A percentile compares a stretch with the other conserved stretches of the same genome.
These are phyloP conservation scores for Riparia riparia DNA, from an alignment of 2,113 vertebrate genomes.

Conservation along the genomic window DNA sequence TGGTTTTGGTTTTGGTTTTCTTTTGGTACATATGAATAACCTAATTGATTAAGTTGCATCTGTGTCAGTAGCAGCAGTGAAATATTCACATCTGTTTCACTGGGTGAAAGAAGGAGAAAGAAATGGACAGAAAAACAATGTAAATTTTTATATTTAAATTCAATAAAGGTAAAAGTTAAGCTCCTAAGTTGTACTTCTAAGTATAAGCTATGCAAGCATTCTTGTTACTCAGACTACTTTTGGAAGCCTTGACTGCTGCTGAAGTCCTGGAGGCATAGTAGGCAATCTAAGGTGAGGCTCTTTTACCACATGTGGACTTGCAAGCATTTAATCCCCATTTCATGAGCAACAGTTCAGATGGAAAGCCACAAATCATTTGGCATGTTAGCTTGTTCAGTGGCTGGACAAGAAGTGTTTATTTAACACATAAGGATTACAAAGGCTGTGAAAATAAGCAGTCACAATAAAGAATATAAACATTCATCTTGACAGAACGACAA, in stretches of 20 bases:
- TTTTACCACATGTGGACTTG: background rate
- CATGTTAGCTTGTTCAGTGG: conserved; percentile 14
- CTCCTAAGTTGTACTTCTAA: background rate
- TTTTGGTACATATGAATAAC: background rate
- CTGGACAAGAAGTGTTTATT: conserved; percentile 42
- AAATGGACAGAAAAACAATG: background rate
- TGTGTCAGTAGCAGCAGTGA: background rate
- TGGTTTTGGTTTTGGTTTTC: background rate
- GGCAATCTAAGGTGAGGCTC: background rate
- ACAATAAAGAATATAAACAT: background rate
- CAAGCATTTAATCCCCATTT: background rate
- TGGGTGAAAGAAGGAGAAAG: background rate
- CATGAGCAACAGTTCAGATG: conserved; percentile 13
- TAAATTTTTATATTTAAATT: background rate
- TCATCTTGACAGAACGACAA: background rate
- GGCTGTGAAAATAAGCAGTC: conserved; percentile 21
- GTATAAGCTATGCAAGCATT: background rate
- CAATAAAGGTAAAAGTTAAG: background rate
- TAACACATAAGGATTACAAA: conserved; percentile 26
- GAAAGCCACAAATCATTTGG: conserved; percentile 35
- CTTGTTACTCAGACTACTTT: background rate
- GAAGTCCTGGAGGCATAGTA: background rate
- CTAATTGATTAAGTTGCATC: background rate
- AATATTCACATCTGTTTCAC: background rate
- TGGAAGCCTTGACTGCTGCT: background rate